phyloP scores from a whole-genome alignment of 2,888 invertebrate species.

The Cosmorhoe ocellata region DNA sequence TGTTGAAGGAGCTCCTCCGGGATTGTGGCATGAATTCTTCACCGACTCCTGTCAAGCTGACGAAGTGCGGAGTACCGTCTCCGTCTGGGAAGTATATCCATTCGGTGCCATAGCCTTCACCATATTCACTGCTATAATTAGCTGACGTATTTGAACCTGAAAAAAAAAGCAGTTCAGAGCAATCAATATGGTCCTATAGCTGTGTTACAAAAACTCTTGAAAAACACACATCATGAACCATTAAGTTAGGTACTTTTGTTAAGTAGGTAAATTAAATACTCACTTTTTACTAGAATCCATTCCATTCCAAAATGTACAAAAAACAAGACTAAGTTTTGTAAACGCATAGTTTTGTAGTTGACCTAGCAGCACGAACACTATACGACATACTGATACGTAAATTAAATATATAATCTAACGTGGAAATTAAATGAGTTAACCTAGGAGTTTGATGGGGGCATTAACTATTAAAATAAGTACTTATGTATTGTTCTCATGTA shows the following conservation, averaged over 20 bases:
- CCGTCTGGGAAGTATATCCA: slow-evolving; percentile 75
- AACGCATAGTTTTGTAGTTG: slow-evolving; percentile 1
- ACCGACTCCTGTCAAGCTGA: slow-evolving; percentile 42
- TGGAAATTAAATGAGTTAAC: slow-evolving; percentile 6
- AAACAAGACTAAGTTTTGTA: not conserved
- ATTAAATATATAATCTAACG: slow-evolving; percentile 14
- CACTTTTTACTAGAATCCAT: slow-evolving; percentile 12
- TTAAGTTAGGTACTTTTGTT: not conserved
- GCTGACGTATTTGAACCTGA: slow-evolving; percentile 16
- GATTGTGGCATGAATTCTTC: slow-evolving; percentile 15
- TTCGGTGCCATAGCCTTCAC: slow-evolving; percentile 59
- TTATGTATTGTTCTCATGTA: not conserved
- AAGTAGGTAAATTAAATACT: slow-evolving; percentile 3
- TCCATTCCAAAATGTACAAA: slow-evolving; percentile 1
- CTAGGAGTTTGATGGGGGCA: slow-evolving; percentile 23
- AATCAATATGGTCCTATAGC: too few relatives aligned
- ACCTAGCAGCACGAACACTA: not conserved
- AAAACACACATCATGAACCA: too few relatives aligned
- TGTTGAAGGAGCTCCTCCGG: slow-evolving; percentile 31
- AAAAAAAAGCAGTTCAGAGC: not conserved
- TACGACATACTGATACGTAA: not conserved
- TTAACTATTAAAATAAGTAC: slow-evolving; percentile 16
- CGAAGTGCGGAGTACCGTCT: slow-evolving; percentile 54
- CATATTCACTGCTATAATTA: slow-evolving; percentile 30
- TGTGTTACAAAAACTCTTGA: too few relatives aligned